These are phyloP conservation scores for Gila robusta DNA, from an alignment of 2,797 vertebrate genomes.

Conservation along the genomic window DNA sequence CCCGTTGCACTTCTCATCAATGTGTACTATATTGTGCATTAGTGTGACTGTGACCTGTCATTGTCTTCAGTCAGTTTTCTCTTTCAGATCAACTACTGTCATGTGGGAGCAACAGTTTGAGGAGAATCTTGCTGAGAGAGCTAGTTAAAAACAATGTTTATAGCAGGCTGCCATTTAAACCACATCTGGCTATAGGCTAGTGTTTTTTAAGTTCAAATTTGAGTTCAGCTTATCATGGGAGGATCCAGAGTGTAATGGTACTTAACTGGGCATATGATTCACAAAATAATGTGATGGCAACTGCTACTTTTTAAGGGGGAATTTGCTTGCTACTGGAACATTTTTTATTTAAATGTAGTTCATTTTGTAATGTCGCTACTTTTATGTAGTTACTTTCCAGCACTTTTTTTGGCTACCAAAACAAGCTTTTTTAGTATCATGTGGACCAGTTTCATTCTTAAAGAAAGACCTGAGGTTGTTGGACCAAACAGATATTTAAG, in stretches of 20 bases:
- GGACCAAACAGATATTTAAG: slow-evolving; percentile 11
- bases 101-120: background rate
- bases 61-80: background rate
- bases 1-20: background rate
- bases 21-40: too few species aligned
- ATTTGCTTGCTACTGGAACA: background rate
- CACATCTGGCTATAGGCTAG: too few species aligned
- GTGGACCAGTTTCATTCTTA: background rate
- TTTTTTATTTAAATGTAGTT: background rate
- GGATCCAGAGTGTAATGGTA: background rate
- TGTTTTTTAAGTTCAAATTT: too few species aligned
- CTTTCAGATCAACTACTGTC: background rate
- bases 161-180: too few species aligned
- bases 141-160: background rate
- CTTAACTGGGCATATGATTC: background rate
- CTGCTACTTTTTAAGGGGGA: background rate
- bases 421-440: background rate
- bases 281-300: background rate
- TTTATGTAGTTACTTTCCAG: background rate
- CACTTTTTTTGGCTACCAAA: background rate
- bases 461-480: background rate
- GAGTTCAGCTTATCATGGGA: background rate
- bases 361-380: background rate
- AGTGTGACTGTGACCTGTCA: background rate
- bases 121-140: background rate